Evolutionary conservation across 1,140 invertebrate species (phyloP), one percentile per base, ranked within the genome.

Genomic region (Leguminivora glycinivorella): DNA sequence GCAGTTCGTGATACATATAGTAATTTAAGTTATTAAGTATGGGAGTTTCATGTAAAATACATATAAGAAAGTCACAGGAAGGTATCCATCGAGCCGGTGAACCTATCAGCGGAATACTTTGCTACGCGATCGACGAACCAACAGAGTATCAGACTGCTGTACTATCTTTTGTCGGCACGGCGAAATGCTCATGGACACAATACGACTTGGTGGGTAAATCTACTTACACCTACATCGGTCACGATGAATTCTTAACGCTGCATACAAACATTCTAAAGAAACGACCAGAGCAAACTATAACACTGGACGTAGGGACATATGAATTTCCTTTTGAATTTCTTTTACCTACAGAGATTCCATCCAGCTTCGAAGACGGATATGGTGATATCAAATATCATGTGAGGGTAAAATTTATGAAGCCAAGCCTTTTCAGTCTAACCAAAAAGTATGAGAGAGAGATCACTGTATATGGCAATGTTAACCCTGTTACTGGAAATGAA

Each of bases 261-360:
- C 17, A 56, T 56, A 22, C 24, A 56, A 56, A 56, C 24, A 56
- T 56, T 25, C 52, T 56, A 12, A 43, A 43, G 40, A 43, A 43
- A 43, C 12, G 40, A n/a, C 40, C 40, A n/a, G 52, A 56, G 5
- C 19, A 56, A 56, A 25, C 6, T 24, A 4, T 56, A 0, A 56
- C 52, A 24, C 10, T 56, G 5, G 17, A 22, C 4, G 6, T 25
- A 1, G 52, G 52, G 6, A 56, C 17, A 4, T 25, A 56, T 24
- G 19, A 25, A 25, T 56, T 24, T 24, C 52, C 19, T 24, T 56
- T 56, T 25, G 19, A 56, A 56, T 56, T 56, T 25, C 19, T 56
- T 25, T 56, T 56, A 12, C 52, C 52, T 56, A 6, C 17, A 3
- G 22, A 56, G 2, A 56, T 56, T 24, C 52, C 52, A 22, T 56